Base-by-base conservation (phyloP, 2,113 vertebrate species). In the Pogonocichla stellata region DNA sequence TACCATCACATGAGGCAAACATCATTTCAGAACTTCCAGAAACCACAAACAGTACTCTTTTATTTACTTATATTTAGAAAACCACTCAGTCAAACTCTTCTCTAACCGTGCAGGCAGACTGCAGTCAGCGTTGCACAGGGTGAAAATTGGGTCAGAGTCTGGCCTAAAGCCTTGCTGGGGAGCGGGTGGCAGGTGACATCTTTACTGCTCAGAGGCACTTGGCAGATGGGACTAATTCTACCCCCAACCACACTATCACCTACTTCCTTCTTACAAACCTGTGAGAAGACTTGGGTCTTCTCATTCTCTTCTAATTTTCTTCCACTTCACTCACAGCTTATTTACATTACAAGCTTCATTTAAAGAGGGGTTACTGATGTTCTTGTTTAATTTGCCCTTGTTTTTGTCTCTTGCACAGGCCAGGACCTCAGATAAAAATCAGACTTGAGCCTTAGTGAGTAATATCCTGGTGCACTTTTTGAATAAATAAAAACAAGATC, bases 401-500 rank as follows among this genome's bases (percentile, higher is more conserved):
- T 56, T 95, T 97, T 97, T 95, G 80, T 96, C 94, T 88, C 87
- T 93, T 80, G 85, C 88, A 96, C 79, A 96, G 95, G 90, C 86
- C 73, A 90, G 86, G 95, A 96, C 86, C 91, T 94, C 96, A 93
- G 96, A 96, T 95, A 97, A 97, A 95, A 97, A 97, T 96, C 96
- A 97, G 95, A 87, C 95, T 97, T 81, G 64, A 95, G 90, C 66
- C 85, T 97, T 88, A 95, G 80, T 92, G 89, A 97, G 92, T 75
- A 93, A 97, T 91, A 97, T 88, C 91, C 91, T 94, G 92, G 84
- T 97, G 90, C 62, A 90, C 84, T 97, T 97, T 86, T 86, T 95
- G 97, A 97, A 97, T 95, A 98, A 98, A 98, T 97, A 97, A 97
- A 96, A 98, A 85, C 81, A 97, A 97, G 96, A 96, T 97, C 96